These are phyloP conservation scores for Struthio camelus DNA, from an alignment of 2,113 vertebrate genomes.

Conservation along the genomic window DNA sequence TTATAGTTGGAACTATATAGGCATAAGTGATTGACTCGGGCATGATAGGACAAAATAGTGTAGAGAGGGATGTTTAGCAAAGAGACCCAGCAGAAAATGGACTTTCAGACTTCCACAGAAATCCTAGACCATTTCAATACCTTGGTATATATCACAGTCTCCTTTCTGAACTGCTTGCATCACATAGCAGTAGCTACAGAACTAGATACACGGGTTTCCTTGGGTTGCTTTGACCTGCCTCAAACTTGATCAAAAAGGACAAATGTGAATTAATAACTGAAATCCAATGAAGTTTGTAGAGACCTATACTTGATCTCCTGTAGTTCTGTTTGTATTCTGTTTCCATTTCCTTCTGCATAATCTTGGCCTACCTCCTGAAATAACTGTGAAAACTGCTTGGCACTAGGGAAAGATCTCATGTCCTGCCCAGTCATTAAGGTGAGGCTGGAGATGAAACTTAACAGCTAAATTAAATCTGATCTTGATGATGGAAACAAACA, in stretches of 20 bases:
- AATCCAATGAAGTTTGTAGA: not conserved
- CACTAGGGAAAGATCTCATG: not conserved
- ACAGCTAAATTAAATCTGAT: not conserved
- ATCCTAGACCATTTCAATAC: not conserved
- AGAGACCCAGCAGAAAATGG: not conserved
- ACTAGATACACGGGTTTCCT: not conserved
- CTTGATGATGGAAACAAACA: not conserved
- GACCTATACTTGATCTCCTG: not conserved
- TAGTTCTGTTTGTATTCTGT: not conserved
- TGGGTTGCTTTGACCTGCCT: not conserved
- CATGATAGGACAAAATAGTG: not conserved
- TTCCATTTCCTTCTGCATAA: not conserved
- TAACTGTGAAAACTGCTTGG: not conserved
- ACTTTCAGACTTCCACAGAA: not conserved
- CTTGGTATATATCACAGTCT: not conserved
- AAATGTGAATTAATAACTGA: not conserved
- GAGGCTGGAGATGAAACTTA: not conserved
- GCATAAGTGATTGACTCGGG: not conserved
- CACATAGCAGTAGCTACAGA: not conserved
- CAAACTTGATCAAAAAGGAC: not conserved
- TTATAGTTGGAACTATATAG: not conserved
- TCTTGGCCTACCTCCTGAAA: not conserved
- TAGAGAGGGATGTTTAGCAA: not conserved
- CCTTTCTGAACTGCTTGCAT: not conserved
- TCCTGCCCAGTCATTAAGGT: not conserved